Base-by-base conservation (phyloP, 2,797 vertebrate genomes). In the Chelon labrosus region DNA sequence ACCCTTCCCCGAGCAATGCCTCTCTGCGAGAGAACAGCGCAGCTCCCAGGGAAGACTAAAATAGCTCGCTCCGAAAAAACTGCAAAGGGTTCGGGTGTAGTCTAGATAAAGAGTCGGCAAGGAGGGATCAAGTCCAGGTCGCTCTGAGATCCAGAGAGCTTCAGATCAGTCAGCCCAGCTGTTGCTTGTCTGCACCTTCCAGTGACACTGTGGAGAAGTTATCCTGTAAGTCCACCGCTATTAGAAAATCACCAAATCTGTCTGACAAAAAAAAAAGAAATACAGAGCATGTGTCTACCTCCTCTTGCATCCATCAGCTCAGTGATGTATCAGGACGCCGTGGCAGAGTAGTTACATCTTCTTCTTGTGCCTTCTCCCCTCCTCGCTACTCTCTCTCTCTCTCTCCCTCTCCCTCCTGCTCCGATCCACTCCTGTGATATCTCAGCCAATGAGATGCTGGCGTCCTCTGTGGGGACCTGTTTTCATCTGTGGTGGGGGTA, bases 371-470 rank as follows among this genome's bases (percentile, higher is more conserved):
- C 83, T 63, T 75, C 82, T 80, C 61, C 11, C 72, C 70, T 68
- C 59, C 75, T 80, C 31, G 55, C 65, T 65, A 52, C 68, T 81
- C 79, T 80, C 69, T 59, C 58, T 66, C 55, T 73, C 62, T 82
- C 72, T 67, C 22, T 73, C 73, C 72, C 60, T 60, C 57, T 68
- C 54, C 3, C 81, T 82, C 58, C 73, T 35, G 69, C 81, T 80
- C 62, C 46, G 81, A 89, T 91, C 88, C 79, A 84, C 80, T 91
- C 88, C 77, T 80, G 76, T 82, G 78, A 83, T 73, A 65, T 65
- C 61, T 68, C 88, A 91, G 88, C 94, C 93, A 94, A 93, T 95
- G 85, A 91, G 90, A 91, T 50, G 57, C 86, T 61, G 54, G 84
- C 74, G 76, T 88, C 79, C 84, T 89, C 92, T 85, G 80, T 92